Percentiles rank a stretch among this genome's conserved stretches.
Evolutionary conservation across 92 coral and sea anemone genomes (phyloP).

Genomic region (Actinernus sp.): DNA sequence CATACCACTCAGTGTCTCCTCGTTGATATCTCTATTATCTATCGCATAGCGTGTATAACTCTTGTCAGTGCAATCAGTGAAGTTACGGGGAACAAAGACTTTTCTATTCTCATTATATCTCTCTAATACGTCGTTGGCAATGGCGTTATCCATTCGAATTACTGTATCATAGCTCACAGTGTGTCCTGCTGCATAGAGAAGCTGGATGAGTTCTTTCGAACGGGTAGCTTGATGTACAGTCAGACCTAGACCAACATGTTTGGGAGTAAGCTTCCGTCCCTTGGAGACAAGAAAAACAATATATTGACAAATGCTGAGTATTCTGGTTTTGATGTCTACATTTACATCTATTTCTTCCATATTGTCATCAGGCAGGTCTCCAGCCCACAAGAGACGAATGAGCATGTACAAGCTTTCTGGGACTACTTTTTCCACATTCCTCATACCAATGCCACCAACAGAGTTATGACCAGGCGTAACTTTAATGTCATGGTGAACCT

Average conservation of each 20-base stretch:
- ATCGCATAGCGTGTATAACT: constrained; percentile 45
- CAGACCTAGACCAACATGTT: constrained; percentile 67
- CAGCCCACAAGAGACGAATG: constrained; percentile 46
- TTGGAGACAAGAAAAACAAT: too few species aligned
- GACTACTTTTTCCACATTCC: constrained; percentile 36
- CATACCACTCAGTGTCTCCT: constrained; percentile 63
- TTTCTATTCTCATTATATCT: constrained; percentile 57
- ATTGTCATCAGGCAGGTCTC: constrained; percentile 10
- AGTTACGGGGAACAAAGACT: constrained; percentile 54
- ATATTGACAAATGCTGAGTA: constrained; percentile 66
- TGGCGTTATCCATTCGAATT: constrained; percentile 61
- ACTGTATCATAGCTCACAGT: constrained; percentile 56
- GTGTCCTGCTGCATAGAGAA: constrained; percentile 64
- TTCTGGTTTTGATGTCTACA: constrained; percentile 29
- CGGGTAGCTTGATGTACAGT: constrained; percentile 79
- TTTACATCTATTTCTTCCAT: too few species aligned
- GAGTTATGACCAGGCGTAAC: constrained; percentile 22
- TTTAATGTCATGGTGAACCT: too few species aligned
- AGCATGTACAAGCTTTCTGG: too few species aligned
- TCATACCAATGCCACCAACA: constrained; percentile 22
- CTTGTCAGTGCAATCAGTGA: constrained; percentile 13
- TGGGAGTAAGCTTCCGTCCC: constrained; percentile 54
- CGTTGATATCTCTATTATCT: constrained; percentile 62
- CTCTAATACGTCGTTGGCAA: constrained; percentile 49
- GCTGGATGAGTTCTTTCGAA: constrained; percentile 65